Evolutionary conservation across 2,888 invertebrate genomes (phyloP).

Genomic region (Lottia scabra): DNA sequence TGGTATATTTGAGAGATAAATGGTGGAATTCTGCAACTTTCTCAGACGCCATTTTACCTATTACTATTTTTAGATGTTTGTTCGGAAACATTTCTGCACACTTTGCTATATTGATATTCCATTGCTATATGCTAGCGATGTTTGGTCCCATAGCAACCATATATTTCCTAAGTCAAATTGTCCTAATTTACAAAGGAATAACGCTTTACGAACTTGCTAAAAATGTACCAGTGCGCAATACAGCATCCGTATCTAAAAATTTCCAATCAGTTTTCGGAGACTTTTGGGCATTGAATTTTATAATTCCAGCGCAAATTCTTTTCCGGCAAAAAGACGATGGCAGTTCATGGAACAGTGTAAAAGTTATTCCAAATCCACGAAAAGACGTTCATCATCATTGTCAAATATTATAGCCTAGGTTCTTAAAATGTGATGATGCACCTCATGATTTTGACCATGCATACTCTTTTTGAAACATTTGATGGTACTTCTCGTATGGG

Average conservation of each 20-base stretch:
- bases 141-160: slow-evolving; percentile 38
- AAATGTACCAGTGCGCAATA: slow-evolving; percentile 36
- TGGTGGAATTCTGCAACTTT: slow-evolving; percentile 32
- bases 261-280: slow-evolving; percentile 52
- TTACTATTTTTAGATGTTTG: slow-evolving; percentile 33
- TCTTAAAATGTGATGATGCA: no score
- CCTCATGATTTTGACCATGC: no score
- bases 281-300: slow-evolving; percentile 51
- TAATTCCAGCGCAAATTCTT: slow-evolving; percentile 48
- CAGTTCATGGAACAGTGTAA: slow-evolving; percentile 44
- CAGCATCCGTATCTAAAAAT: slow-evolving; percentile 35
- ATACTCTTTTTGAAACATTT: no score
- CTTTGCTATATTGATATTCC: slow-evolving; percentile 38
- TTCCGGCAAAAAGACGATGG: slow-evolving; percentile 49
- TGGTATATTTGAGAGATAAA: slow-evolving; percentile 35
- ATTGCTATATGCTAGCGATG: slow-evolving; percentile 33
- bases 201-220: slow-evolving; percentile 46
- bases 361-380: slow-evolving; percentile 9
- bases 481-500: no score
- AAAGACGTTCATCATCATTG: no score
- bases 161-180: slow-evolving; percentile 36
- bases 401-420: no score
- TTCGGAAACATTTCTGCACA: slow-evolving; percentile 32
- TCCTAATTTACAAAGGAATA: slow-evolving; percentile 35
- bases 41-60: slow-evolving; percentile 40